These are phyloP conservation scores for Pterostichus niger DNA, from an alignment of 2,888 invertebrate species.

Conservation along the genomic window DNA sequence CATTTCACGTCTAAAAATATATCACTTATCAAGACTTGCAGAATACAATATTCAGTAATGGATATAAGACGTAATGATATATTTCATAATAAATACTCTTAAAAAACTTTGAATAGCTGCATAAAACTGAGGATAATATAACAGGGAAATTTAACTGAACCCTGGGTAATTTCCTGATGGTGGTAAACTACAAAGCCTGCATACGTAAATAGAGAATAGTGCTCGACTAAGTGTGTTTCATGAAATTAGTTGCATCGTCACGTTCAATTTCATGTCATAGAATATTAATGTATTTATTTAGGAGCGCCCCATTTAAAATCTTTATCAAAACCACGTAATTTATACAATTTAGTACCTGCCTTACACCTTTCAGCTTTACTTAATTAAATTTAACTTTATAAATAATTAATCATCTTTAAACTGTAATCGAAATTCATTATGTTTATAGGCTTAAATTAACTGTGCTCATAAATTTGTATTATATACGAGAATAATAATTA, in stretches of 20 bases:
- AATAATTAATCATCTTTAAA: slow-evolving; percentile 36
- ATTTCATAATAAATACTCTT: too few species aligned
- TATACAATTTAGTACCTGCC: slow-evolving; percentile 39
- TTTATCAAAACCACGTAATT: slow-evolving; percentile 31
- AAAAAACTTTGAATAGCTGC: too few species aligned
- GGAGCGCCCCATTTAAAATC: not conserved
- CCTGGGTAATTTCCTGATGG: not conserved
- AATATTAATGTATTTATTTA: slow-evolving; percentile 55
- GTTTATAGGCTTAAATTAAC: slow-evolving; percentile 27
- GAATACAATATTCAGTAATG: too few species aligned
- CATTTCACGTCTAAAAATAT: too few species aligned
- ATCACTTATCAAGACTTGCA: too few species aligned
- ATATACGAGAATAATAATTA: slow-evolving; percentile 7
- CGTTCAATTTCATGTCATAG: slow-evolving; percentile 48
- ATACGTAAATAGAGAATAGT: slow-evolving; percentile 17
- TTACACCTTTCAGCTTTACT: not conserved
- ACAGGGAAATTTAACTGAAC: not conserved
- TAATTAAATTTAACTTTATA: slow-evolving; percentile 27
- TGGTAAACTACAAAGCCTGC: not conserved
- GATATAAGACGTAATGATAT: too few species aligned
- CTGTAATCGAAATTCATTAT: slow-evolving; percentile 7
- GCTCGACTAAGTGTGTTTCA: not conserved
- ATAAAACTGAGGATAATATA: not conserved
- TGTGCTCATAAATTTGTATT: slow-evolving; percentile 20
- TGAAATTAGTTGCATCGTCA: slow-evolving; percentile 47